A percentile compares a stretch with the other conserved stretches of the same genome.
phyloP scores from a whole-genome alignment of 2,888 invertebrate genomes.

The Tenthredo mesomela region DNA sequence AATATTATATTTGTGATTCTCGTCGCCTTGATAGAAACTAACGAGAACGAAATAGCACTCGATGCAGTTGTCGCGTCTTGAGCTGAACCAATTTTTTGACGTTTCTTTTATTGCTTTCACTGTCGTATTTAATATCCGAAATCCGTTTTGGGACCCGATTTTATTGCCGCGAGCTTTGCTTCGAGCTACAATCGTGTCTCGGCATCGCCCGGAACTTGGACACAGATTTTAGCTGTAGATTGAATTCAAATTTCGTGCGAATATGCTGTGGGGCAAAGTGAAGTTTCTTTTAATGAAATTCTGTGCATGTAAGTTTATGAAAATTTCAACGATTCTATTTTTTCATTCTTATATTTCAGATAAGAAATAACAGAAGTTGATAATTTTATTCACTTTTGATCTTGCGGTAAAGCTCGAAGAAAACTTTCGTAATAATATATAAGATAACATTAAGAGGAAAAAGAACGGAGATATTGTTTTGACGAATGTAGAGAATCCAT shows the following conservation, averaged over 20 bases:
- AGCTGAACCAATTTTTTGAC: background rate
- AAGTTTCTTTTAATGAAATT: background rate
- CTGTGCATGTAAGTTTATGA: background rate
- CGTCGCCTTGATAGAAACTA: background rate
- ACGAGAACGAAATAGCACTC: background rate
- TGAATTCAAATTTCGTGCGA: background rate
- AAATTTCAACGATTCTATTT: background rate
- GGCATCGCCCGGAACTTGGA: background rate
- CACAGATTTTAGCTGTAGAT: constrained; percentile 1
- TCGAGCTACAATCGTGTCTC: constrained; percentile 8
- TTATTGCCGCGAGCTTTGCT: background rate
- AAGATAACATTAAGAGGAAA: background rate
- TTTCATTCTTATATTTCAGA: background rate
- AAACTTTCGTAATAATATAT: background rate
- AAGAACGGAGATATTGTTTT: background rate
- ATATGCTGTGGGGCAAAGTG: too few species aligned
- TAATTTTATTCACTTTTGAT: background rate
- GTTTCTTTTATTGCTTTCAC: constrained; percentile 2
- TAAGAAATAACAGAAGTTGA: background rate
- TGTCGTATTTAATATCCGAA: background rate
- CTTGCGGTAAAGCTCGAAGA: background rate
- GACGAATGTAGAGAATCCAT: background rate
- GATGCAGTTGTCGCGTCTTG: constrained; percentile 4
- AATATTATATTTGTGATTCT: background rate
- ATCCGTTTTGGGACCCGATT: background rate